Percentiles rank a stretch among this genome's conserved stretches.
Conservation (phyloP, 2,888 invertebrate genomes). For the Apodemia zela region DNA sequence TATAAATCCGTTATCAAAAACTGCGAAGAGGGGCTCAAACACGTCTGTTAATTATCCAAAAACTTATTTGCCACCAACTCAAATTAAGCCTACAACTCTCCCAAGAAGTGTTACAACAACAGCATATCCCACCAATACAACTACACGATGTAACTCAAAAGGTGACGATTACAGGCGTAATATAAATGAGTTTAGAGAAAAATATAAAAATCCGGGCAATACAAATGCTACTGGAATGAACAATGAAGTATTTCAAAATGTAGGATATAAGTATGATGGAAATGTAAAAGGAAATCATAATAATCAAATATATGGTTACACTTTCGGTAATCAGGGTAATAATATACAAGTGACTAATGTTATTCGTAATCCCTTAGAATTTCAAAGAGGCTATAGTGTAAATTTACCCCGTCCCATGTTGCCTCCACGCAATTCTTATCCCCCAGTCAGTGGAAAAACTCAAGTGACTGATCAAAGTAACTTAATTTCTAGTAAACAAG, state of each 20-base stretch:
- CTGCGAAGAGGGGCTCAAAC: conserved; percentile 60
- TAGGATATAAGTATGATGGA: conserved; percentile 70
- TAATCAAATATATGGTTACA: conserved; percentile 61
- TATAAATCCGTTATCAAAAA: conserved; percentile 56
- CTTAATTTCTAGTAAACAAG: conserved; percentile 73
- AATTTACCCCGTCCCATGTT: conserved; percentile 80
- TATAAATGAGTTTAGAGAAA: conserved; percentile 82
- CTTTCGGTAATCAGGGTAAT: conserved; percentile 79
- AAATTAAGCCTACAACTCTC: conserved; percentile 70
- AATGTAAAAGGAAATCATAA: conserved; percentile 52
- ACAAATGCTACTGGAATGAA: conserved; percentile 54
- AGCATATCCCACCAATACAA: conserved; percentile 68
- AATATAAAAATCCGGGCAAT: conserved; percentile 80
- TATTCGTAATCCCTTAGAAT: conserved; percentile 78
- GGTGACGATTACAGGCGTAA: conserved; percentile 80
- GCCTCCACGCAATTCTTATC: conserved; percentile 83
- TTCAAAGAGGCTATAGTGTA: conserved; percentile 79
- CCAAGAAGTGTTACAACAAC: conserved; percentile 73
- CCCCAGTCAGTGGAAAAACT: conserved; percentile 79
- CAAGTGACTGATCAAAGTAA: conserved; percentile 75
- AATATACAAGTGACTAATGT: conserved; percentile 69
- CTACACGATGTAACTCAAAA: conserved; percentile 63
- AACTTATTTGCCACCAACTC: conserved; percentile 62
- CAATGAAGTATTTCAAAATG: conserved; percentile 70
- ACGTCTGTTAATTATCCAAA: conserved; percentile 70